Evolutionary conservation across 1,140 invertebrate species (phyloP).

Genomic region (Macrostomum lignano): DNA sequence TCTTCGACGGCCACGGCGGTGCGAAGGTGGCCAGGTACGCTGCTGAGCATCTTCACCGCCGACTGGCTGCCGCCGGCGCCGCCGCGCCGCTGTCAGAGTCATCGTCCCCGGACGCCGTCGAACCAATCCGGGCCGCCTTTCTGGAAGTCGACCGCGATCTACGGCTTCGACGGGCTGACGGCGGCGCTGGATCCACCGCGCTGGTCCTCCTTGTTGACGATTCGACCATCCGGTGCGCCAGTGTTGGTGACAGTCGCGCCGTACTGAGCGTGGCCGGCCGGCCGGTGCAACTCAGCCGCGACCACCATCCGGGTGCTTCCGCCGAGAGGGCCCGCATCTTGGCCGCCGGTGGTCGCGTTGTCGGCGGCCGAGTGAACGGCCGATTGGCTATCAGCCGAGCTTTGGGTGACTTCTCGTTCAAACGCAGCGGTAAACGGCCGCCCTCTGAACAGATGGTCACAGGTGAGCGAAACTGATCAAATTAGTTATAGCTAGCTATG

Average conservation of each 20-base stretch:
- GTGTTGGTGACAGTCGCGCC: constrained; percentile 77
- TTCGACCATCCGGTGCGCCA: constrained; percentile 53
- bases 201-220: constrained; percentile 46
- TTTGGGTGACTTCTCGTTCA: constrained; percentile 84
- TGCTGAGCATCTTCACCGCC: too few relatives aligned
- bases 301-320: constrained; percentile 74
- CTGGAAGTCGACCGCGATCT: too few relatives aligned
- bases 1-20: too few relatives aligned
- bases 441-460: constrained; percentile 85
- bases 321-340: constrained; percentile 48
- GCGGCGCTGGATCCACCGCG: constrained; percentile 79
- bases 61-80: too few relatives aligned
- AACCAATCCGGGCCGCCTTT: too few relatives aligned
- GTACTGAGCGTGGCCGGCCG: constrained; percentile 40
- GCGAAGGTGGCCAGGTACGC: too few relatives aligned
- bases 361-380: constrained; percentile 76
- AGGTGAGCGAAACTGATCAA: constrained; percentile 37
- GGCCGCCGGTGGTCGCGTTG: constrained; percentile 69
- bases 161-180: too few relatives aligned
- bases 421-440: constrained; percentile 49
- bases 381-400: constrained; percentile 79
- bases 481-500: too few relatives aligned
- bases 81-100: too few relatives aligned
- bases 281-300: constrained; percentile 42
- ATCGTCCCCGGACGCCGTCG: too few relatives aligned